Base-by-base conservation (phyloP, 2,797 vertebrate genomes). In the Hoplostethus atlanticus region DNA sequence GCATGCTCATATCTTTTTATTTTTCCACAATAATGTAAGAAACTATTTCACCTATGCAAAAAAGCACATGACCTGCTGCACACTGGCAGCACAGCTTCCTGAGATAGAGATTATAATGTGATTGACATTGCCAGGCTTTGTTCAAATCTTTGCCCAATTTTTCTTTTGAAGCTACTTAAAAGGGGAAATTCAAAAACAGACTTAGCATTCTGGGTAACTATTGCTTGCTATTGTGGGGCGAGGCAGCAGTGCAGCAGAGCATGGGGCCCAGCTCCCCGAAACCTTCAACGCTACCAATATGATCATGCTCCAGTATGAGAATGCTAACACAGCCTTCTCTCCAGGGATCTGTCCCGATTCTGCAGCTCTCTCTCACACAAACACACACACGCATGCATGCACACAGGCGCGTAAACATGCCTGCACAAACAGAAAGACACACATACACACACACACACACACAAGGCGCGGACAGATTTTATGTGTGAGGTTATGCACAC, bases 271-370 rank as follows among this genome's bases (percentile, higher is more conserved):
- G 63, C 58, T 40, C 77, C 59, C 61, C 8, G 12, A 4, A 83
- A 77, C 54, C 78, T 76, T 79, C 83, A 42, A 85, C 76, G 78
- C 65, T 81, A 80, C 78, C 70, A 77, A 67, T n/a, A 78, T 56
- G 68, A 84, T 72, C 77, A 59, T 61, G 60, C 74, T 80, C 68
- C 56, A 73, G 80, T 80, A 79, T 69, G 25, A 84, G 56, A 82
- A 76, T 47, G 71, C 77, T 80, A 84, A 89, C 21, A 48, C 74
- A 69, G 68, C 44, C 31, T 53, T 82, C 47, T 86, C 87, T 69
- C 83, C 30, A 11, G 59, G 80, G 89, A 84, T 62, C 71, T 88
- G 84, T 89, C 85, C 83, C 68, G 89, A 77, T 89, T 93, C 84
- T 73, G 71, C 71, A 76, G 66, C 38, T 58, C 55, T 74, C 36